Evolutionary conservation across 2,888 invertebrate genomes (phyloP), one percentile per base, ranked within the genome.

Genomic region (Chrysolina oricalcia): DNA sequence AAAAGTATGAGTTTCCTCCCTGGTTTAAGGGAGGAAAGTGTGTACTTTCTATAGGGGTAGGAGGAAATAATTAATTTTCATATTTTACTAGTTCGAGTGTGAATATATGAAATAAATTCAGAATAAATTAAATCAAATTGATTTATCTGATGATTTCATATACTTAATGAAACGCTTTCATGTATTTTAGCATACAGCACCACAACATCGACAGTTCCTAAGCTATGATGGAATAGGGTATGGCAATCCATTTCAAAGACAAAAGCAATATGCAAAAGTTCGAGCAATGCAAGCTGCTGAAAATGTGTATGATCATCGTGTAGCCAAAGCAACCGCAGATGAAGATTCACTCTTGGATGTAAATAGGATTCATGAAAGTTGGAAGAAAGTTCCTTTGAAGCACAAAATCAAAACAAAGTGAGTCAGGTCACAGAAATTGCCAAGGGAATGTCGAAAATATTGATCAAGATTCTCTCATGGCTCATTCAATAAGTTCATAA

Each of bases 171-270:
- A 27, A 27, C 5, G 43, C 2, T 15, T 65, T 19, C 69, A 23
- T 41, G 23, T 85, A 65, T 88, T 89, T 59, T 84, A 94, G 92
- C 96, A 97, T 84, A 96, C 94, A 72, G 95, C 95, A 15, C 97
- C 97, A 0, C 97, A 97, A 87, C 97, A 97, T 87, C 91, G 96
- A 23, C 95, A 95, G 82, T 97, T 95, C 85, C 89, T 97, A 23
- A 94, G 91, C 79, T 94, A 92, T 83, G 96, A 94, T 81, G 96
- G 96, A 4, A 88, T 94, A 2, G 97, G 97, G 0, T 87, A 91
- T 65, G 97, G 97, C 0, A 94, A 93, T 21, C 95, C 94, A 0
- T 93, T 91, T 78, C 94, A 95, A 87, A 90, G 97, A 50, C 91
- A 96, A 85, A 94, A 94, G 79, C 95, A 96, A 83, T 95, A 94